Evolutionary conservation across 2,113 vertebrate species (phyloP), one percentile per base, ranked within the genome.

Genomic region (Grallaria varia): DNA sequence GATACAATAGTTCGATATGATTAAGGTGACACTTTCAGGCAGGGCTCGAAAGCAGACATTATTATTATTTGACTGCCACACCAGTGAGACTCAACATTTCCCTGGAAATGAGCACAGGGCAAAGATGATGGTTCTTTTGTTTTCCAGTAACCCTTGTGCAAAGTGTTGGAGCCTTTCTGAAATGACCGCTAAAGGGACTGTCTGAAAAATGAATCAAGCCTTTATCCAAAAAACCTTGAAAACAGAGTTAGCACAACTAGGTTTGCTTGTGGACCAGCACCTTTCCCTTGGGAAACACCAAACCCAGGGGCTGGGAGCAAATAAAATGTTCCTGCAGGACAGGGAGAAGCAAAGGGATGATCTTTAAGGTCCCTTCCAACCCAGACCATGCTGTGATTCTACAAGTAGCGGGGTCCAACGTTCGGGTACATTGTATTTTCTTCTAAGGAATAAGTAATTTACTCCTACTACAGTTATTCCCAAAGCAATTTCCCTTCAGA

Each of bases 41-140:
- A 84, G 35, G 68, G 82, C 85, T 84, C 1, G 0, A 84, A 95
- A 88, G 60, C 49, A 92, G 82, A 56, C 39, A 13, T 39, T 78
- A 27, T 39, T 78, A 27, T 44, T 83, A 60, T 81, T 87, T 77
- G 77, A 27, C 56, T 77, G 83, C 83, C 88, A 37, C 59, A 94
- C 81, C 60, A 88, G 68, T 72, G 90, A 90, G 52, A 89, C 72
- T 90, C 83, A 92, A 3, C 39, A 31, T 80, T 95, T 96, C 92
- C 79, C 64, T 95, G 82, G 83, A 95, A 90, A 67, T 37, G 42
- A 78, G 89, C 85, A 52, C 50, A 84, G 85, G 80, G 35, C 55
- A 27, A 59, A 88, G 31, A 87, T 75, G 22, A 56, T n/a, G 24
- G n/a, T n/a, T n/a, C n/a, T n/a, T 19, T 42, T 63, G 40, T 74